A percentile compares a stretch with the other conserved stretches of the same genome.
Evolutionary conservation across 2,113 vertebrate species (phyloP).

Genomic region (Colossoma macropomum): DNA sequence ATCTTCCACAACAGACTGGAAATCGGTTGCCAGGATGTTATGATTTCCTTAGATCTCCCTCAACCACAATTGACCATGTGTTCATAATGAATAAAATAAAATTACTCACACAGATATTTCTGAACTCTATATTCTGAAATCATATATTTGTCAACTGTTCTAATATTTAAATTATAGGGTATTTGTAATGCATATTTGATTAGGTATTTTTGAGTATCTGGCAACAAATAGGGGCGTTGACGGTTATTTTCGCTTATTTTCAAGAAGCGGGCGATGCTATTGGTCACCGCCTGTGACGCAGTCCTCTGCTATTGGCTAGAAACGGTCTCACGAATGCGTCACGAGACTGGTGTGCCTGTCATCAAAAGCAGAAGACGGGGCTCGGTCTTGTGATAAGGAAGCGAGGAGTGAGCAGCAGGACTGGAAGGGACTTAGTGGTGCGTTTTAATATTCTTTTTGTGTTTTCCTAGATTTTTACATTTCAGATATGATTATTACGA

Average conservation of each 20-base stretch:
- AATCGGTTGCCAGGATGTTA: conserved; percentile 35
- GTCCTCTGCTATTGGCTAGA: conserved; percentile 26
- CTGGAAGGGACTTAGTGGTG: not conserved
- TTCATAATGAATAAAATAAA: too few relatives aligned
- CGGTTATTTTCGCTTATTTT: too few relatives aligned
- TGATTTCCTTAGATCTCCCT: not conserved
- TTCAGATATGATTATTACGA: not conserved
- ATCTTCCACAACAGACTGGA: conserved; percentile 66
- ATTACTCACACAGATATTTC: too few relatives aligned
- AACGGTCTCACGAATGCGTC: not conserved
- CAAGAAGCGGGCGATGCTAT: not conserved
- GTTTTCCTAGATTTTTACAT: not conserved
- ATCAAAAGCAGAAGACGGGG: conserved; percentile 21
- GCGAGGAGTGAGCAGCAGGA: conserved; percentile 5
- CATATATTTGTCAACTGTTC: too few relatives aligned
- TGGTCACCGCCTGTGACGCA: not conserved
- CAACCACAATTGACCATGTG: too few relatives aligned
- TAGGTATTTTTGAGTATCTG: not conserved
- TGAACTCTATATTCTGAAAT: too few relatives aligned
- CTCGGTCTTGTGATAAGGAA: conserved; percentile 59
- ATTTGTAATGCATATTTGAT: too few relatives aligned
- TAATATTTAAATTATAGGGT: not conserved
- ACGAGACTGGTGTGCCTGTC: not conserved
- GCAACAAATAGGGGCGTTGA: conserved; percentile 9
- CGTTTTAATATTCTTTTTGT: too few relatives aligned